Conservation (phyloP, 2,888 invertebrate species). For the Philereme vetulata region DNA sequence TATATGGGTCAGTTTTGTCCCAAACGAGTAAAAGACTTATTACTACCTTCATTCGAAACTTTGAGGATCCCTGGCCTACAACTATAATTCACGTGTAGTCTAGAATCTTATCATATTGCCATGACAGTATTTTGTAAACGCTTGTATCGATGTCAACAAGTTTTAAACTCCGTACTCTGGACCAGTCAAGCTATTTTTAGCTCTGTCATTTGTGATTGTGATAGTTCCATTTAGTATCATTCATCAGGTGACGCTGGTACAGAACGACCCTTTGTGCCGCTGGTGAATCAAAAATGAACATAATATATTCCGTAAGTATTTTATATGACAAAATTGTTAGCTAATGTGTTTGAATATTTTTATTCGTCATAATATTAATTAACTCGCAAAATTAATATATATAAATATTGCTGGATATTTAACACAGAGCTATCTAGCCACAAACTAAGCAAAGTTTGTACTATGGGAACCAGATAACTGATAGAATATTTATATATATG, state of each 20-base stretch:
- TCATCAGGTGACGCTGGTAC: constrained; percentile 63
- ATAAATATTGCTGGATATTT: no score
- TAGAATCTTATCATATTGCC: constrained; percentile 41
- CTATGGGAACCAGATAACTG: no score
- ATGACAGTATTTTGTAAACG: constrained; percentile 71
- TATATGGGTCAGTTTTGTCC: no score
- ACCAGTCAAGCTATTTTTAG: constrained; percentile 69
- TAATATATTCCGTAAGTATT: constrained; percentile 60
- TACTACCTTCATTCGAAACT: no score
- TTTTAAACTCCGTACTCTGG: constrained; percentile 73
- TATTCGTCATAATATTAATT: background rate
- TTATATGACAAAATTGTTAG: constrained; percentile 10
- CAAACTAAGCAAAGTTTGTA: no score
- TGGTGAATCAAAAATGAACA: constrained; percentile 57
- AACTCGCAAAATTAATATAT: no score
- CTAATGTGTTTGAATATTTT: background rate
- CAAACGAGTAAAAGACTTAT: no score
- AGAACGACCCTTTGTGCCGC: constrained; percentile 58
- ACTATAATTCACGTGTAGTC: constrained; percentile 22
- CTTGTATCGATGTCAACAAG: constrained; percentile 68
- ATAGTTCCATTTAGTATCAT: constrained; percentile 46
- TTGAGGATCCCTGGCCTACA: constrained; percentile 1
- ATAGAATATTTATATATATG: no score
- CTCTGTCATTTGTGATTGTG: constrained; percentile 43
- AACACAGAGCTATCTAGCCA: no score